Evolutionary conservation across 2,113 vertebrate species (phyloP), one percentile per base, ranked within the genome.

Genomic region (Paramormyrops kingsleyae): DNA sequence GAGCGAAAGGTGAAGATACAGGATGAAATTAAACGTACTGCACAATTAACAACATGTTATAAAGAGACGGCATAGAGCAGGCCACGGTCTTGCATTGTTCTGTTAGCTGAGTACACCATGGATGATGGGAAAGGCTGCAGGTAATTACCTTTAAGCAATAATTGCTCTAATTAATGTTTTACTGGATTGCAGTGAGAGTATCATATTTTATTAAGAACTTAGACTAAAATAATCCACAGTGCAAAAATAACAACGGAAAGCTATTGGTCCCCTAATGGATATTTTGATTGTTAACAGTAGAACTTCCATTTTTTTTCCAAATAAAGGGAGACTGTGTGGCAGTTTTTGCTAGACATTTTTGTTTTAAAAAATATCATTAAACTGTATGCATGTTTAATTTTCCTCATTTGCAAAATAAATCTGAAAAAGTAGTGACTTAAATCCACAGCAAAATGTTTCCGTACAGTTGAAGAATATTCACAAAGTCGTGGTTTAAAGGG

Each of bases 221-320:
- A 95, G 95, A 95, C 94, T 95, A 94, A 95, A 95, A 94, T 95
- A 95, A 95, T 95, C 93, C 94, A 95, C 93, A 95, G 94, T 93
- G 94, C 91, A 94, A 94, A 94, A 95, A 94, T 53, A 56, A 83
- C 21, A 56, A n/a, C 5, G 1, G 92, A 93, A 94, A 95, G 95
- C 93, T 93, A 94, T 91, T 92, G 94, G 95, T 94, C 91, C 94
- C 93, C 94, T 95, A 95, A 95, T 94, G 94, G 94, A 94, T 95
- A 95, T 96, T 96, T 95, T 95, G 94, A 95, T 77, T 86, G 77
- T 88, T 74, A 91, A 89, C 91, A 87, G 91, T 87, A 91, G 42
- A 93, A 92, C 87, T 88, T 87, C 90, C 53, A 9, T 87, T 87
- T 44, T 87, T 53, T 44, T 62, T 24, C 19, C 59, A 46, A 66